A percentile compares a stretch with the other conserved stretches of the same genome.
Conservation (phyloP, 2,888 invertebrate genomes). For the Odontocolon sp. region DNA sequence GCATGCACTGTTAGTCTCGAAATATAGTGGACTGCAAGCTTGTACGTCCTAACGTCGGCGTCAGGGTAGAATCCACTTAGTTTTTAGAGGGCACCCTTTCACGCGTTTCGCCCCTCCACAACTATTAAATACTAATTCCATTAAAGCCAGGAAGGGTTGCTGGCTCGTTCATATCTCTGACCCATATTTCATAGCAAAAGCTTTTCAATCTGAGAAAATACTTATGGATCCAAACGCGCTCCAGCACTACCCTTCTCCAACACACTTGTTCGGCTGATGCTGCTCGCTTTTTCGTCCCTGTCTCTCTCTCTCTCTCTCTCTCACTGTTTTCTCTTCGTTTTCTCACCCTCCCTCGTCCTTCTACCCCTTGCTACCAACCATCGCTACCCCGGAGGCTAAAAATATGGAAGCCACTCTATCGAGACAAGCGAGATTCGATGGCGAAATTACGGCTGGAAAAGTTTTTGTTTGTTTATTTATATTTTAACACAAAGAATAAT, state of each 20-base stretch:
- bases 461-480: slow-evolving; percentile 69
- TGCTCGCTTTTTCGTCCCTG: slow-evolving; percentile 46
- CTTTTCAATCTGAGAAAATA: slow-evolving; percentile 77
- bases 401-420: slow-evolving; percentile 64
- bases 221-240: slow-evolving; percentile 63
- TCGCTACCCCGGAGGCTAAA: slow-evolving; percentile 54
- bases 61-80: slow-evolving; percentile 72
- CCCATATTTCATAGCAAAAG: slow-evolving; percentile 80
- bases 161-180: slow-evolving; percentile 73
- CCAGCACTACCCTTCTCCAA: slow-evolving; percentile 29
- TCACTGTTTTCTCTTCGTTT: slow-evolving; percentile 25
- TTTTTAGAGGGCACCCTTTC: slow-evolving; percentile 73
- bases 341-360: slow-evolving; percentile 35
- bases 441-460: slow-evolving; percentile 64
- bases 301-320: slow-evolving; percentile 16
- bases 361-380: slow-evolving; percentile 31
- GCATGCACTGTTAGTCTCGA: not conserved
- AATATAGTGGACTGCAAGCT: not conserved
- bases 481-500: too few species aligned
- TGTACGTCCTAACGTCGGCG: slow-evolving; percentile 18
- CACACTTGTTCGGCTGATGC: slow-evolving; percentile 23
- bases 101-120: slow-evolving; percentile 54
- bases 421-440: slow-evolving; percentile 63
- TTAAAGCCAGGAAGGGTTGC: slow-evolving; percentile 80
- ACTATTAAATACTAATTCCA: slow-evolving; percentile 81